Percentiles rank a stretch among this genome's conserved stretches.
Evolutionary conservation across 2,113 vertebrate species (phyloP).

Genomic region (Neopipo cinnamomea): DNA sequence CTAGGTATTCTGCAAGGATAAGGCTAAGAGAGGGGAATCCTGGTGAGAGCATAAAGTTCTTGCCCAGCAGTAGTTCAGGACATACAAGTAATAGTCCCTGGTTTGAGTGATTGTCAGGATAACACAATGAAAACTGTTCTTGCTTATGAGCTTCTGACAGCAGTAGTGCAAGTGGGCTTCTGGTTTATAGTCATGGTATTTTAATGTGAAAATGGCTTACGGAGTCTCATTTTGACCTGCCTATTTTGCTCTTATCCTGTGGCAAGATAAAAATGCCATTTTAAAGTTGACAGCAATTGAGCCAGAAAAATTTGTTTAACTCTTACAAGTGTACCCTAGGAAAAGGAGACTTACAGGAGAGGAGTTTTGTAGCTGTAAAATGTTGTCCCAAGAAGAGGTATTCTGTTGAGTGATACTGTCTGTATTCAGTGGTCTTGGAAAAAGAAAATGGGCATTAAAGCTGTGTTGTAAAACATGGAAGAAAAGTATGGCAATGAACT

Average conservation of each 20-base stretch:
- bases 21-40: neutral
- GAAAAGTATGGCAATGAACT: neutral
- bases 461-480: neutral
- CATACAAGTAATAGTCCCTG: neutral
- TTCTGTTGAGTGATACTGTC: neutral
- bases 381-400: neutral
- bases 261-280: neutral
- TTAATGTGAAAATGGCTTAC: neutral
- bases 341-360: neutral
- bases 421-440: neutral
- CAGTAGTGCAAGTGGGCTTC: neutral
- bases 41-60: neutral
- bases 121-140: neutral
- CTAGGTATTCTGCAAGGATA: neutral
- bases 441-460: neutral
- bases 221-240: neutral
- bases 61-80: neutral
- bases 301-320: neutral
- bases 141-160: neutral
- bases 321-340: neutral
- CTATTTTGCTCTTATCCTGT: neutral
- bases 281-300: neutral
- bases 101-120: neutral
- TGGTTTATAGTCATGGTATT: neutral
- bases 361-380: neutral